Conservation (phyloP, 2,113 vertebrate species). For the Microcebus murinus region DNA sequence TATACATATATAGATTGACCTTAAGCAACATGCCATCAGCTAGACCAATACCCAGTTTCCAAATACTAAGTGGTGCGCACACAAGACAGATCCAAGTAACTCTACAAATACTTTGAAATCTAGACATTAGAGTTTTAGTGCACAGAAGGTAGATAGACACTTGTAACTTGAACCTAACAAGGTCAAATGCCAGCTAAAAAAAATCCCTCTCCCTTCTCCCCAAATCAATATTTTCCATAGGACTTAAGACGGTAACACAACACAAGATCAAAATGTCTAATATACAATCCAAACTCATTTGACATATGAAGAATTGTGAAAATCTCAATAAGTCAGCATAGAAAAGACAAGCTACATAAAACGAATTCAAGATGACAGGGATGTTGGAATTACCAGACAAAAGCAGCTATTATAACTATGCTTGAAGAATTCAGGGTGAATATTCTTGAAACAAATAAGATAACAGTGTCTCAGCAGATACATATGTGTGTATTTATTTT, state of each 20-base stretch:
- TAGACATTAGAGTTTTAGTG: not conserved
- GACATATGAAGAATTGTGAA: not conserved
- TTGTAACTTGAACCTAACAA: not conserved
- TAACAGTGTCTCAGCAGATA: not conserved
- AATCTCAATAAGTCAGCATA: not conserved
- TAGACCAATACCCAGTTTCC: not conserved
- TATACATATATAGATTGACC: not conserved
- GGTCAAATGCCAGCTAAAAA: not conserved
- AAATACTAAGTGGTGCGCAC: not conserved
- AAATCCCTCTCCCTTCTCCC: not conserved
- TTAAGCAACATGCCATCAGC: not conserved
- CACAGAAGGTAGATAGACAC: not conserved
- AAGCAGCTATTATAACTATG: not conserved
- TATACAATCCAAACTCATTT: conserved; percentile 1
- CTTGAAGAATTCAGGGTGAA: not conserved
- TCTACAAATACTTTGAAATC: not conserved
- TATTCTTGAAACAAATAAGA: not conserved
- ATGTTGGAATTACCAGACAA: not conserved
- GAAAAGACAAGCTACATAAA: not conserved
- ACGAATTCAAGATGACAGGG: not conserved
- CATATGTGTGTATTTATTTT: too few relatives aligned
- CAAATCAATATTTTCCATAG: not conserved
- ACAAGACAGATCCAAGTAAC: not conserved
- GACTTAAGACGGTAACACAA: not conserved
- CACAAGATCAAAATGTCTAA: conserved; percentile 22